Conservation (phyloP, 2,888 invertebrate species). For the Dusona sp. region DNA sequence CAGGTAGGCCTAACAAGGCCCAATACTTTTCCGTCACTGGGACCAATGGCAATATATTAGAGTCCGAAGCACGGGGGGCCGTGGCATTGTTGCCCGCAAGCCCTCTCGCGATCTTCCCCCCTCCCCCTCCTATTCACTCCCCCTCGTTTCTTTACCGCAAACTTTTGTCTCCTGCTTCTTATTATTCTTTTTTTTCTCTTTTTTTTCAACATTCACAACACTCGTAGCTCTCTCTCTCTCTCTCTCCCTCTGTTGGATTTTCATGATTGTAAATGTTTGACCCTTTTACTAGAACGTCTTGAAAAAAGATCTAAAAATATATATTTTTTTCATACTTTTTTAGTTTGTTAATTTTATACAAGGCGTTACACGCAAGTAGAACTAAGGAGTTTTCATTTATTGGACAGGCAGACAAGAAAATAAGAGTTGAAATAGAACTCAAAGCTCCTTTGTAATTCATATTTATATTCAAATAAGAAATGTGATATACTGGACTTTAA, state of each 20-base stretch:
- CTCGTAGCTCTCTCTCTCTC: constrained; percentile 78
- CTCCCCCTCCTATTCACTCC: constrained; percentile 63
- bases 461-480: background rate
- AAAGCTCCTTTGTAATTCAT: background rate
- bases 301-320: too few species aligned
- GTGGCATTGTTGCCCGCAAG: constrained; percentile 79
- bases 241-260: background rate
- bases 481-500: background rate
- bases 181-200: constrained; percentile 77
- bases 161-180: constrained; percentile 77
- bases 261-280: background rate
- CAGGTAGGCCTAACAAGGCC: constrained; percentile 83
- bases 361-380: background rate
- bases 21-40: constrained; percentile 82
- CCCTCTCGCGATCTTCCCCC: constrained; percentile 59
- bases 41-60: constrained; percentile 83
- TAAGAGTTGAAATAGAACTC: background rate
- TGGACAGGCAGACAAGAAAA: background rate
- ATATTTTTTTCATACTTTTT: background rate
- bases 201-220: constrained; percentile 44
- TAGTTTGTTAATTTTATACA: background rate
- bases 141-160: constrained; percentile 73
- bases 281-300: too few species aligned
- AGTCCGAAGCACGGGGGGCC: constrained; percentile 83
- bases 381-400: background rate